phyloP scores from a whole-genome alignment of 2,113 vertebrate species.

The Phaethornis superciliosus region DNA sequence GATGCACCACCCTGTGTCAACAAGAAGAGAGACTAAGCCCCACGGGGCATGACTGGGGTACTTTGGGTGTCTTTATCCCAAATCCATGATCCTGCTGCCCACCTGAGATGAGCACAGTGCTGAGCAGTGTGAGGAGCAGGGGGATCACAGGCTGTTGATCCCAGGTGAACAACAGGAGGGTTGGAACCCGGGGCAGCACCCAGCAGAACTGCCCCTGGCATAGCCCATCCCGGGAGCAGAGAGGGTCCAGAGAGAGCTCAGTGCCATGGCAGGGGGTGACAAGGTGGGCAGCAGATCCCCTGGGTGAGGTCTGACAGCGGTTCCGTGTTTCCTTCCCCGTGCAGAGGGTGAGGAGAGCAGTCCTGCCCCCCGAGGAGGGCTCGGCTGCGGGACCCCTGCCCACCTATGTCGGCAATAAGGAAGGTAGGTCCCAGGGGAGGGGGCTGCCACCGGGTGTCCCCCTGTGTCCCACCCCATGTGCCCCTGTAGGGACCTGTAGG shows the following conservation, averaged over 20 bases:
- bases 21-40: not conserved
- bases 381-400: slow-evolving; percentile 54
- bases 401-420: slow-evolving; percentile 49
- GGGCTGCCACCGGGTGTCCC: rapidly evolving
- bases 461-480: not conserved
- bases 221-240: not conserved
- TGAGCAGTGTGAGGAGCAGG: not conserved
- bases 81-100: not conserved
- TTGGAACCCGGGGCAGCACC: not conserved
- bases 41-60: not conserved
- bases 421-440: slow-evolving; percentile 57
- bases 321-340: not conserved
- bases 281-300: not conserved
- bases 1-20: not conserved
- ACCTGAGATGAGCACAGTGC: not conserved
- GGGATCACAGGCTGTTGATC: not conserved
- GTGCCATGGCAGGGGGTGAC: not conserved
- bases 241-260: not conserved
- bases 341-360: slow-evolving; percentile 77
- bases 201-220: not conserved
- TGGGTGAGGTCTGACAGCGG: not conserved
- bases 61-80: not conserved
- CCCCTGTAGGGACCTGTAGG: too few species aligned
- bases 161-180: not conserved
- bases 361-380: slow-evolving; percentile 72